A percentile compares a stretch with the other conserved stretches of the same genome.
These are phyloP conservation scores for Notocelia uddmanniana DNA, from an alignment of 2,888 invertebrate genomes.

Conservation along the genomic window DNA sequence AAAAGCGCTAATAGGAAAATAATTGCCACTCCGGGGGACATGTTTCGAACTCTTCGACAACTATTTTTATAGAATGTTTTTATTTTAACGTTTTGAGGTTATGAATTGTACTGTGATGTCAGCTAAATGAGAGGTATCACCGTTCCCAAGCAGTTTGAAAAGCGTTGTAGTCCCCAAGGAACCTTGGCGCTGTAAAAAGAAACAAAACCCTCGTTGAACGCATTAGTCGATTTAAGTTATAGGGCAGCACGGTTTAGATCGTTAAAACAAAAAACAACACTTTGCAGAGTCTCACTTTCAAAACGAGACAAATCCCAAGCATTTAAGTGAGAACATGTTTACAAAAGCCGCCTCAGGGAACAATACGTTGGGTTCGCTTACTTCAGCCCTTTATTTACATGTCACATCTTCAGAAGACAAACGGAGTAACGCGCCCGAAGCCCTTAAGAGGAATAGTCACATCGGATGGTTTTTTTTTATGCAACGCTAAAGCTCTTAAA, in stretches of 20 bases:
- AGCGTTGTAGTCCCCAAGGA: not conserved
- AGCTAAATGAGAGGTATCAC: too few species aligned
- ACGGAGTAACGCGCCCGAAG: not conserved
- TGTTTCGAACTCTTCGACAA: too few species aligned
- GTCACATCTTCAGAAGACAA: not conserved
- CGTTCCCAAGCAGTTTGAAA: not conserved
- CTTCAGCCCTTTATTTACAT: constrained; percentile 34
- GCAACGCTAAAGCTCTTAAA: too few species aligned
- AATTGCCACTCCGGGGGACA: too few species aligned
- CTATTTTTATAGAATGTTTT: too few species aligned
- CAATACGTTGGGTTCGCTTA: constrained; percentile 21
- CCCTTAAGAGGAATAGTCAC: not conserved
- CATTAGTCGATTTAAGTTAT: constrained; percentile 1
- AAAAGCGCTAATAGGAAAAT: too few species aligned
- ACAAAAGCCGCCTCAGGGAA: constrained; percentile 29
- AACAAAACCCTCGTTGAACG: not conserved
- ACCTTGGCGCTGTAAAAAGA: not conserved
- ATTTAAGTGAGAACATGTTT: constrained; percentile 29
- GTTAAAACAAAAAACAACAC: constrained; percentile 36
- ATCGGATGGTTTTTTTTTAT: too few species aligned
- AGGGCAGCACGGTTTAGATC: constrained; percentile 1
- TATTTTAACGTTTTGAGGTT: too few species aligned
- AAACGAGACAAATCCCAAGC: constrained; percentile 24
- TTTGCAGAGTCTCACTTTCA: constrained; percentile 10
- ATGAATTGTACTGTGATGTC: too few species aligned